Evolutionary conservation across 1,140 invertebrate species (phyloP), one percentile per base, ranked within the genome.

Genomic region (Meloidogyne hapla): DNA sequence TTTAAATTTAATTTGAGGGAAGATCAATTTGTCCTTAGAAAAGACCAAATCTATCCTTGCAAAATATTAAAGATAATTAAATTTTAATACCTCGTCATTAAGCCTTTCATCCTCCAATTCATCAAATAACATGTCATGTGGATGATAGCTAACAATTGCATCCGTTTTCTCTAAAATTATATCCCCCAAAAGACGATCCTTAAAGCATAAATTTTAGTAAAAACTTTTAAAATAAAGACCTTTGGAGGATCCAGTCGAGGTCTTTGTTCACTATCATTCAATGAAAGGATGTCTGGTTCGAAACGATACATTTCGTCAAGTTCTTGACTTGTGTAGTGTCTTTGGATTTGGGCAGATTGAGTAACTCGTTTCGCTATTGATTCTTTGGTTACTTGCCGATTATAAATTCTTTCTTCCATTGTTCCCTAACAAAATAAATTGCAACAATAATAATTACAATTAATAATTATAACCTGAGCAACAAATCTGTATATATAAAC

Each of bases 401-500:
- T 94, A 88, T 99, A 98, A 74, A 98, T 95, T 87, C 96, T 96
- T 84, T 98, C 95, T 86, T 99, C 96, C 95, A 99, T 98, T 40
- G 95, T 97, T 40, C 94, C 90, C 88, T 56, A 21, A 64, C 21
- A 6, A n/a, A n/a, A n/a, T n/a, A n/a, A n/a, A 77, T 2, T 68
- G 5, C 25, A 80, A 77, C 48, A 38, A 94, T 92, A 48, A 18
- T n/a, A 6, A 56, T n/a, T 56, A 6, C 18, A n/a, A 13, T 12
- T 94, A 87, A 98, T 95, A 4, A 98, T 92, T 0, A 98, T 94
- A 42, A 79, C 67, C 64, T 65, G 69, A 33, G 64, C 82, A 18
- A 93, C 93, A 90, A 99, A 93, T 78, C 96, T 91, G 89, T 99
- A 99, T 38, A 99, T 91, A 84, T 96, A 99, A 80, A 95, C 96